Percentiles rank a stretch among this genome's conserved stretches.
Conservation (phyloP, 2,113 vertebrate genomes). For the Leucoraja erinaceus region DNA sequence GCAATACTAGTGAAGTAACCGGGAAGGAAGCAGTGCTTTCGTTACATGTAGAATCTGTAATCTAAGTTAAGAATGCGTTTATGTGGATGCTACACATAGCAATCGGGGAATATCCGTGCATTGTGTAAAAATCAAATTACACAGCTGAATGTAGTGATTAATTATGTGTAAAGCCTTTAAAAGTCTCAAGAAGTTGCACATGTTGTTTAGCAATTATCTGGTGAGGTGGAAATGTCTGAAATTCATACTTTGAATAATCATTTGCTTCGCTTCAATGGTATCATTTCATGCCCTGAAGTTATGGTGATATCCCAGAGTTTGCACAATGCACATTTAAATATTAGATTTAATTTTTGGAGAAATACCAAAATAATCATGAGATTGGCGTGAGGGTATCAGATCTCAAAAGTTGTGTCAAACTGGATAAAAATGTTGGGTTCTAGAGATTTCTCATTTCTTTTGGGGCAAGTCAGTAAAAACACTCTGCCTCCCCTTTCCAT, state of each 20-base stretch:
- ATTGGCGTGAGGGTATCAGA: neutral
- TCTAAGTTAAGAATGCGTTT: neutral
- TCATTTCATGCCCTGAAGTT: neutral
- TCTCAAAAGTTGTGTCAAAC: neutral
- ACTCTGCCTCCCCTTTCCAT: constrained; percentile 23
- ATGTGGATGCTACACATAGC: neutral
- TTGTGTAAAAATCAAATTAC: neutral
- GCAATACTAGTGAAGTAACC: neutral
- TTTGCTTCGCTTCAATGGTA: neutral
- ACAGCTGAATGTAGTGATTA: neutral
- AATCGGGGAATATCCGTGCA: neutral
- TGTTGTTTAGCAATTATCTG: neutral
- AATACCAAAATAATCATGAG: neutral
- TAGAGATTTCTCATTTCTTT: neutral
- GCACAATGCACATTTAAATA: neutral
- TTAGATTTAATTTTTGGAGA: neutral
- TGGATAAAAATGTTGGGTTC: neutral
- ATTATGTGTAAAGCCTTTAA: neutral
- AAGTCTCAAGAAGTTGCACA: neutral
- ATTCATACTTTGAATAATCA: neutral
- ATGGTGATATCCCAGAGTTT: constrained; percentile 24
- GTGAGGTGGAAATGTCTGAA: neutral
- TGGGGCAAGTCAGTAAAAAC: neutral
- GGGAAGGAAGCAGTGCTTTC: neutral
- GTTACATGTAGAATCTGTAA: neutral